A percentile compares a stretch with the other conserved stretches of the same genome.
Conservation (phyloP, 2,113 vertebrate genomes). For the Percopsis transmontana region DNA sequence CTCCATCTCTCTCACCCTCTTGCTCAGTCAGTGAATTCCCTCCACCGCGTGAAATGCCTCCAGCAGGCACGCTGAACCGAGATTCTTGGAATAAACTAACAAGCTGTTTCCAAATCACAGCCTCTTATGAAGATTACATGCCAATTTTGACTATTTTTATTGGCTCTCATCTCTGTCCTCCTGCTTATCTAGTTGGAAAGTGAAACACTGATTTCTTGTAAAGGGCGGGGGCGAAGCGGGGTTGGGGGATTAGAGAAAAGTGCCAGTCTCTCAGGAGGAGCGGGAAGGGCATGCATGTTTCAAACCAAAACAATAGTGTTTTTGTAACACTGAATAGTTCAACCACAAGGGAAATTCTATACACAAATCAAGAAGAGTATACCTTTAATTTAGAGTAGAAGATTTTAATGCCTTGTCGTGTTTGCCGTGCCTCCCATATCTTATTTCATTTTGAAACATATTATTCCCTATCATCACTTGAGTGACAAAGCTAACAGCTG, state of each 20-base stretch:
- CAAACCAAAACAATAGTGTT: background rate
- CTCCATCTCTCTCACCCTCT: slow-evolving; percentile 36
- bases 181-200: too few species aligned
- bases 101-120: slow-evolving; percentile 51
- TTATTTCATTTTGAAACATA: slow-evolving; percentile 1
- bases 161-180: slow-evolving; percentile 1
- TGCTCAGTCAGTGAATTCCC: slow-evolving; percentile 55
- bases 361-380: too few species aligned
- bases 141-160: slow-evolving; percentile 6
- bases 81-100: slow-evolving; percentile 61
- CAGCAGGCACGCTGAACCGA: slow-evolving; percentile 59
- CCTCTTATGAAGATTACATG: slow-evolving; percentile 49
- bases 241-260: too few species aligned
- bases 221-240: too few species aligned
- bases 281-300: background rate
- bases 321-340: background rate
- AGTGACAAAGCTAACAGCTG: slow-evolving; percentile 61
- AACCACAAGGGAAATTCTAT: too few species aligned
- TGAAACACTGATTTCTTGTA: too few species aligned
- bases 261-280: too few species aligned
- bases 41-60: slow-evolving; percentile 53
- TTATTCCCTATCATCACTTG: slow-evolving; percentile 27
- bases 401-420: background rate
- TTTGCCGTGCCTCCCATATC: background rate
- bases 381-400: too few species aligned